A percentile compares a stretch with the other conserved stretches of the same genome.
Evolutionary conservation across 2,113 vertebrate species (phyloP).

Genomic region (Stegastes partitus): DNA sequence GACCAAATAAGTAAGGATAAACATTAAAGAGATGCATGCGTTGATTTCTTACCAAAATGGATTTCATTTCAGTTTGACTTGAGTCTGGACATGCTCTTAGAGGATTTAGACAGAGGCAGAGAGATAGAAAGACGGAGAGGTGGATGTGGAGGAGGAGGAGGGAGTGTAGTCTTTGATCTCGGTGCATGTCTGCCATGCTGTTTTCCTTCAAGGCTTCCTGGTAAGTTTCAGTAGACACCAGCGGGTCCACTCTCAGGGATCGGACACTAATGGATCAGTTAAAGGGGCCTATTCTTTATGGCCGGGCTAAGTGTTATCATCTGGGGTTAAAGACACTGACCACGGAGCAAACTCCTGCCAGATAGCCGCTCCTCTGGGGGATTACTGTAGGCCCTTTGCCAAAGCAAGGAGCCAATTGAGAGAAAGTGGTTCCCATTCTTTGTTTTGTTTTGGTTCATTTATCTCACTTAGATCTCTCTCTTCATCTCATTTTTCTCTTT

Average conservation of each 20-base stretch:
- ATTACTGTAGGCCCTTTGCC: slow-evolving; percentile 78
- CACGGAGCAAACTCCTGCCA: slow-evolving; percentile 73
- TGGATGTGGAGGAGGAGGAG: slow-evolving; percentile 47
- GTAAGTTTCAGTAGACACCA: slow-evolving; percentile 87
- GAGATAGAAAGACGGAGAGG: slow-evolving; percentile 49
- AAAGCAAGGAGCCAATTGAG: slow-evolving; percentile 59
- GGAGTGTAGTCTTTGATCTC: slow-evolving; percentile 83
- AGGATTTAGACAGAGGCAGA: slow-evolving; percentile 33
- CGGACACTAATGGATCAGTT: slow-evolving; percentile 87
- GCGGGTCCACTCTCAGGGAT: slow-evolving; percentile 80
- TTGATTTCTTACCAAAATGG: neutral
- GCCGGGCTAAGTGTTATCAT: slow-evolving; percentile 86
- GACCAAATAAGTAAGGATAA: neutral
- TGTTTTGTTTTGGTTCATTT: slow-evolving; percentile 69
- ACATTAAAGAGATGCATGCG: neutral
- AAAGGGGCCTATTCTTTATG: slow-evolving; percentile 85
- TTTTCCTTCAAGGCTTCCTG: slow-evolving; percentile 88
- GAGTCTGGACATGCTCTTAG: slow-evolving; percentile 5
- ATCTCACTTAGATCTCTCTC: slow-evolving; percentile 57
- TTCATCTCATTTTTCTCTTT: slow-evolving; percentile 18
- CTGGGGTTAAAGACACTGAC: slow-evolving; percentile 85
- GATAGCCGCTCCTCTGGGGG: slow-evolving; percentile 78
- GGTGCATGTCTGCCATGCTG: slow-evolving; percentile 84
- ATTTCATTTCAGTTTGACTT: slow-evolving; percentile 4
- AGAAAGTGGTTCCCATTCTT: slow-evolving; percentile 63